Base-by-base conservation (phyloP, 2,888 invertebrate genomes). In the Aethes cnicana region DNA sequence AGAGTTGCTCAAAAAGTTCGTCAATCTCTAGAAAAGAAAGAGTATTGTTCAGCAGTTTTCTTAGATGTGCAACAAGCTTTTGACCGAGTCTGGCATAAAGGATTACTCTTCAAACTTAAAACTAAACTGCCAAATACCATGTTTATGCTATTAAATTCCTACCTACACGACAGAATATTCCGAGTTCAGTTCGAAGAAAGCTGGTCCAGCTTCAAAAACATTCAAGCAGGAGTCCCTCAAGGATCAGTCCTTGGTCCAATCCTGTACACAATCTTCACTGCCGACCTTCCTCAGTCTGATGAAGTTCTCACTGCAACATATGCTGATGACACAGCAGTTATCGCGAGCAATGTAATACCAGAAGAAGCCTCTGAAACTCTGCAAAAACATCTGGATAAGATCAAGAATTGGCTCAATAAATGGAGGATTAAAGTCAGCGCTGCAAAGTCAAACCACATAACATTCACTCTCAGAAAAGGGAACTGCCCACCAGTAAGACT, bases 41-140 rank as follows among this genome's bases (percentile, higher is more conserved):
- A 54, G 42, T 61, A 60, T 53, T 65, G 62, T 42, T 47, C 58
- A 4, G 58, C 55, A 2, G 60, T 53, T 4, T 63, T 62, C 32
- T 35, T 62, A 2, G 62, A 64, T n/a, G n/a, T n/a, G n/a, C n/a
- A n/a, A n/a, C n/a, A n/a, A n/a, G n/a, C n/a, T n/a, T n/a, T n/a
- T n/a, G 50, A 39, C 59, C 5, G 61, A 62, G 35, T 43, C 46
- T 14, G 11, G 20, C 3, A 30, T 56, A 12, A 56, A 30, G 4
- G 37, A 52, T 20, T 37, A 21, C 21, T 4, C 49, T 43, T 26
- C 4, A 1, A 3, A 6, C 44, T 8, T 7, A 47, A 2, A 17
- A n/a, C n/a, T n/a, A n/a, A n/a, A n/a, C n/a, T n/a, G n/a, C n/a
- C n/a, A n/a, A n/a, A n/a, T n/a, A n/a, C n/a, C n/a, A n/a, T n/a